A percentile compares a stretch with the other conserved stretches of the same genome.
phyloP scores from a whole-genome alignment of 2,888 invertebrate genomes.

The Anoplius nigerrimus region DNA sequence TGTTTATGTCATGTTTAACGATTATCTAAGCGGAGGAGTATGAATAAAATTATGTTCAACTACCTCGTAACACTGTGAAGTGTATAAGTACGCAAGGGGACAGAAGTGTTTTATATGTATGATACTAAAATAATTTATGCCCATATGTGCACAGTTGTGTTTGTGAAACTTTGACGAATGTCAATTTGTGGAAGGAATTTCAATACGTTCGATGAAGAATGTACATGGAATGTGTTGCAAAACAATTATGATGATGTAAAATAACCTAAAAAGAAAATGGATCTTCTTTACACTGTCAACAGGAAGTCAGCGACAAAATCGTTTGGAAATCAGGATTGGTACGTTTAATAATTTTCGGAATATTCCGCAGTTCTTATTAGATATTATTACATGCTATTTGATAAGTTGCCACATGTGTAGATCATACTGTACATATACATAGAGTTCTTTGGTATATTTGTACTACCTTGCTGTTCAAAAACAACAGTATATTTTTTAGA shows the following conservation, averaged over 20 bases:
- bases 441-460: too few relatives aligned
- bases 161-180: not conserved
- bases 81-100: not conserved
- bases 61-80: too few relatives aligned
- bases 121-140: not conserved
- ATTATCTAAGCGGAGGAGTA: too few relatives aligned
- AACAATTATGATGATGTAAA: not conserved
- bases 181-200: not conserved
- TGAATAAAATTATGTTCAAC: too few relatives aligned
- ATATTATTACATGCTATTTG: not conserved
- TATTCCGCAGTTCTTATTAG: not conserved
- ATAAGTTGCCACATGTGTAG: too few relatives aligned
- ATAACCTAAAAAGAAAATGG: constrained; percentile 55
- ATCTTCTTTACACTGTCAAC: constrained; percentile 67
- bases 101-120: not conserved
- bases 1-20: too few relatives aligned
- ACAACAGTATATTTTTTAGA: too few relatives aligned
- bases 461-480: too few relatives aligned
- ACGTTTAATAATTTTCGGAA: constrained; percentile 13
- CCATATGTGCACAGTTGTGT: not conserved
- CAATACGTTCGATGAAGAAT: not conserved
- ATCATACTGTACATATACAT: too few relatives aligned
- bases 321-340: constrained; percentile 67
- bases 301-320: constrained; percentile 64
- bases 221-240: not conserved